These are phyloP conservation scores for Nyctibius bracteatus DNA, from an alignment of 2,113 vertebrate genomes.

Conservation along the genomic window DNA sequence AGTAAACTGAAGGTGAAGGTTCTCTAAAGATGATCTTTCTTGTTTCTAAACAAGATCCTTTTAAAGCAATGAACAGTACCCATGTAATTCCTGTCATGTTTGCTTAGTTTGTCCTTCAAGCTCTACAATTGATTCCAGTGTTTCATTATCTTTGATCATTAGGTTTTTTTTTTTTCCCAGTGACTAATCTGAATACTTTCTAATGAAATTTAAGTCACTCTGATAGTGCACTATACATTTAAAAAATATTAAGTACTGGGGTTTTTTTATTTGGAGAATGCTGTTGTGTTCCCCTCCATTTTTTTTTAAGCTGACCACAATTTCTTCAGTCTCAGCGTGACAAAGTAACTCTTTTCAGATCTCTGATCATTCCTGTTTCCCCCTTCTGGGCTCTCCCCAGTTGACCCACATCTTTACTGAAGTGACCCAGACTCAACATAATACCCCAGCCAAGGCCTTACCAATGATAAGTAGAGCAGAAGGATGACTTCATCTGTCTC, in stretches of 20 bases:
- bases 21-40: not conserved
- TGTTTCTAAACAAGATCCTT: not conserved
- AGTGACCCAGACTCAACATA: constrained; percentile 4
- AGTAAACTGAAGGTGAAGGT: not conserved
- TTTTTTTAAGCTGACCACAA: not conserved
- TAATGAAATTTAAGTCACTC: not conserved
- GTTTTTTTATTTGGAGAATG: not conserved
- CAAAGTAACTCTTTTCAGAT: not conserved
- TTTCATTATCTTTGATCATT: not conserved
- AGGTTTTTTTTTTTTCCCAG: not conserved
- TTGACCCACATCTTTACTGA: not conserved
- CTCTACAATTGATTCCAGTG: not conserved
- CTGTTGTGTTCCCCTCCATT: not conserved
- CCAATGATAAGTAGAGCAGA: constrained; percentile 22
- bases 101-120: not conserved
- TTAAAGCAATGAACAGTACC: not conserved
- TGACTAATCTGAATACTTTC: not conserved
- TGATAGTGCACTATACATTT: not conserved
- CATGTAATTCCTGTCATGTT: not conserved
- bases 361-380: not conserved
- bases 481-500: constrained; percentile 55
- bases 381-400: not conserved
- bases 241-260: not conserved
- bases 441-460: not conserved
- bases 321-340: not conserved